Conservation (phyloP, 2,797 vertebrate genomes). For the Halcyon leucocephala region DNA sequence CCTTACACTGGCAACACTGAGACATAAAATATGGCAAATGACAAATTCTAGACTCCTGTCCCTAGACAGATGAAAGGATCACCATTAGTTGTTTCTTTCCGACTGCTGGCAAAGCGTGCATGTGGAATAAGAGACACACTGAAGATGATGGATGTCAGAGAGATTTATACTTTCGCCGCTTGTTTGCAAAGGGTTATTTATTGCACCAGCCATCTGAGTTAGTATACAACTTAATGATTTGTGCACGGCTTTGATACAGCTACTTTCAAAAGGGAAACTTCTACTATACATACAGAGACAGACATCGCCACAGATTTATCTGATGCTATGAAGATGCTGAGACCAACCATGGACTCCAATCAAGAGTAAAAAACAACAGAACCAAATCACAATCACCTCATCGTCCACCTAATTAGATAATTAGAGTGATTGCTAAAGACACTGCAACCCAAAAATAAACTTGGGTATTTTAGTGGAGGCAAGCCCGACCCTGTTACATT, state of each 20-base stretch:
- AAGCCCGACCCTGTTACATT: neutral
- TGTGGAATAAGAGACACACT: neutral
- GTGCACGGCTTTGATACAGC: neutral
- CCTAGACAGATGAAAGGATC: neutral
- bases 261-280: neutral
- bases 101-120: neutral
- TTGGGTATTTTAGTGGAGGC: neutral
- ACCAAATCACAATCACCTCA: neutral
- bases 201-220: neutral
- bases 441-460: neutral
- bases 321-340: neutral
- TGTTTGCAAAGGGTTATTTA: conserved; percentile 6
- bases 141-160: neutral
- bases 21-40: neutral
- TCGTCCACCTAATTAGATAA: neutral
- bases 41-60: neutral
- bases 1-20: neutral
- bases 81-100: neutral
- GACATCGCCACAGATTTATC: neutral
- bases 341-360: neutral
- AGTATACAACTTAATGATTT: neutral
- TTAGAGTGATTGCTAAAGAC: neutral
- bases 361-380: neutral
- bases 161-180: neutral
- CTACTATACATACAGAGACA: neutral